Percentiles rank a stretch among this genome's conserved stretches.
Evolutionary conservation across 2,888 invertebrate genomes (phyloP).

Genomic region (Melikaiella ostensackeni): DNA sequence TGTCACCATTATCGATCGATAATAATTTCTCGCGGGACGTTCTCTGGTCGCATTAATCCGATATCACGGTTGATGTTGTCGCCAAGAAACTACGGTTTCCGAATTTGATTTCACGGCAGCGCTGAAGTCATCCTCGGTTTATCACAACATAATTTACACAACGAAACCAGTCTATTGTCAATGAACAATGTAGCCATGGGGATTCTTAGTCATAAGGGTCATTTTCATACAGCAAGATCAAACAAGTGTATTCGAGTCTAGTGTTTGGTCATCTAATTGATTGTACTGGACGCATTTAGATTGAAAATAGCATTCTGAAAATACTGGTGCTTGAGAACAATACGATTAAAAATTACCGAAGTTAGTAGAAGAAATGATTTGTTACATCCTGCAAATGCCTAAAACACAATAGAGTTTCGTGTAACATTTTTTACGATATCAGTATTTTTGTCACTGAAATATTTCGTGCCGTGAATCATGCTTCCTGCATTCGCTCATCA

Average conservation of each 20-base stretch:
- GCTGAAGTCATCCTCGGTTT: conserved; percentile 23
- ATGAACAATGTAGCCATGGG: not conserved
- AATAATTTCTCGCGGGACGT: conserved; percentile 37
- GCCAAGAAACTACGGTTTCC: conserved; percentile 38
- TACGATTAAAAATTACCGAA: not conserved
- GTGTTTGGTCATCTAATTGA: not conserved
- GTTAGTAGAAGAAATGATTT: not conserved
- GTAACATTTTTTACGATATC: not conserved
- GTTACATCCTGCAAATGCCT: not conserved
- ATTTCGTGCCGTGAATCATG: conserved; percentile 6
- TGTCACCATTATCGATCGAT: conserved; percentile 29
- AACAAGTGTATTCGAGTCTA: not conserved
- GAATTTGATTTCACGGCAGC: conserved; percentile 45
- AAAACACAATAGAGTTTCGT: not conserved
- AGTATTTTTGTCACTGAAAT: conserved; percentile 11
- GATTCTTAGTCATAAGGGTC: not conserved
- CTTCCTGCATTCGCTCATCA: conserved; percentile 1
- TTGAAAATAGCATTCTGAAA: not conserved
- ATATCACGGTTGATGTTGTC: conserved; percentile 32
- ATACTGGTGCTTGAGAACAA: not conserved
- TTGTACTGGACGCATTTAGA: not conserved
- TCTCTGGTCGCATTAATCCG: conserved; percentile 40
- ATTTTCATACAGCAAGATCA: not conserved
- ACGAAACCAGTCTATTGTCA: conserved; percentile 15
- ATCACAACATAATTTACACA: conserved; percentile 12